Conservation (phyloP, 2,113 vertebrate genomes). For the Hyla sarda region DNA sequence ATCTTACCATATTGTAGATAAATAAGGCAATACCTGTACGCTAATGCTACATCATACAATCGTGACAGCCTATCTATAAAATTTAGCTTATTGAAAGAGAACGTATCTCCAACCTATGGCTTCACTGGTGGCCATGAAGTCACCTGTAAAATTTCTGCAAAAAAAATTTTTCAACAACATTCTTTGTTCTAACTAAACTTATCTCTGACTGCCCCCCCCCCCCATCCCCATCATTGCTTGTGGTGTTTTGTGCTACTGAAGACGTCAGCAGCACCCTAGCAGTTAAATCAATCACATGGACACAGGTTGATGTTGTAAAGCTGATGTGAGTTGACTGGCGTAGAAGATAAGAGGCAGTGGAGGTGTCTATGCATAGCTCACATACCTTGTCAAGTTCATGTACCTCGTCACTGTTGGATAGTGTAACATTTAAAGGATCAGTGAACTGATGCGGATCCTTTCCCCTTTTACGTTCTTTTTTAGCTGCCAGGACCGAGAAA, state of each 20-base stretch:
- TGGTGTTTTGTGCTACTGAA: conserved; percentile 7
- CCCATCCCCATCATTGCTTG: neutral
- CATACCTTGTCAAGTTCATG: conserved; percentile 80
- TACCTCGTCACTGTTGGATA: conserved; percentile 83
- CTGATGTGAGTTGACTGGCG: neutral
- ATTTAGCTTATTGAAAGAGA: neutral
- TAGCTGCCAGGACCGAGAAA: conserved; percentile 72
- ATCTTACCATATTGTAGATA: neutral
- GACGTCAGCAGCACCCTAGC: neutral
- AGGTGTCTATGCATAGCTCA: conserved; percentile 25
- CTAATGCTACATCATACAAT: neutral
- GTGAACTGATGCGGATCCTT: conserved; percentile 79
- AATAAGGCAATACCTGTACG: neutral
- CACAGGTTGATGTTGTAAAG: neutral
- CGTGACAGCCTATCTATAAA: neutral
- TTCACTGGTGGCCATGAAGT: neutral
- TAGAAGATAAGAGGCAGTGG: neutral
- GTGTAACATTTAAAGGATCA: conserved; percentile 79
- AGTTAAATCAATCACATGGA: neutral
- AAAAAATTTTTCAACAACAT: neutral
- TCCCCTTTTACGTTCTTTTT: conserved; percentile 79
- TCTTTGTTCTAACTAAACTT: neutral
- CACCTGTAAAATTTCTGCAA: no score
- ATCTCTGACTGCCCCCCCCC: no score
- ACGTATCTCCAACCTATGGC: neutral